Evolutionary conservation across 2,113 vertebrate genomes (phyloP).

Genomic region (Cacatua alba): DNA sequence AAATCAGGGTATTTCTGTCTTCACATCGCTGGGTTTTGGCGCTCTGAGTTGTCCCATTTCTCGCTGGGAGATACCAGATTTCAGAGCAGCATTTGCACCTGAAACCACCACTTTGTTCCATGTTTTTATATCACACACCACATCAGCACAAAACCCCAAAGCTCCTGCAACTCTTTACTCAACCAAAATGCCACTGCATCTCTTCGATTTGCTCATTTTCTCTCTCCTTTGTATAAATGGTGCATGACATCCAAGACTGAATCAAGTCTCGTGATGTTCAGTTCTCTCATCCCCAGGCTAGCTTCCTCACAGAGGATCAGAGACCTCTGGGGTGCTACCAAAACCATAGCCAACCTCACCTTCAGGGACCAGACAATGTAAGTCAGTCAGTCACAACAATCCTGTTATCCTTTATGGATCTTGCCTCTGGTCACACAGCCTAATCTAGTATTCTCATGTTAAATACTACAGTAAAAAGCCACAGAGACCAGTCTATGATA

Average conservation of each 20-base stretch:
- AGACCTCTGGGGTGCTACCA: not conserved
- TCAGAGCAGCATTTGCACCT: not conserved
- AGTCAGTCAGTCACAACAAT: not conserved
- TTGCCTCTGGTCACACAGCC: not conserved
- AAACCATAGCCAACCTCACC: not conserved
- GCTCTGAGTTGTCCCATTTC: not conserved
- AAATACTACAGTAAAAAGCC: not conserved
- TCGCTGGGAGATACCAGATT: not conserved
- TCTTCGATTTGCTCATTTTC: not conserved
- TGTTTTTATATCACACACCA: not conserved
- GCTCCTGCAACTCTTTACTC: not conserved
- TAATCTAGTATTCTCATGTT: not conserved
- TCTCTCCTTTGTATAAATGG: not conserved
- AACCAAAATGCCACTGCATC: not conserved
- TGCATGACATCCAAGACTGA: fast-evolving
- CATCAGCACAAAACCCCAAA: not conserved
- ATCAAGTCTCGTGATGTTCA: fast-evolving
- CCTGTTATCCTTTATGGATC: not conserved
- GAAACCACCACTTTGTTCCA: not conserved
- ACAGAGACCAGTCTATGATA: not conserved
- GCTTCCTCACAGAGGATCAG: not conserved
- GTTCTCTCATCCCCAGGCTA: not conserved
- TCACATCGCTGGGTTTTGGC: not conserved
- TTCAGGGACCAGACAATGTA: not conserved
- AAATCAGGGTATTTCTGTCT: not conserved